These are phyloP conservation scores for Toxotes chatareus DNA, from an alignment of 2,113 vertebrate genomes.

Conservation along the genomic window DNA sequence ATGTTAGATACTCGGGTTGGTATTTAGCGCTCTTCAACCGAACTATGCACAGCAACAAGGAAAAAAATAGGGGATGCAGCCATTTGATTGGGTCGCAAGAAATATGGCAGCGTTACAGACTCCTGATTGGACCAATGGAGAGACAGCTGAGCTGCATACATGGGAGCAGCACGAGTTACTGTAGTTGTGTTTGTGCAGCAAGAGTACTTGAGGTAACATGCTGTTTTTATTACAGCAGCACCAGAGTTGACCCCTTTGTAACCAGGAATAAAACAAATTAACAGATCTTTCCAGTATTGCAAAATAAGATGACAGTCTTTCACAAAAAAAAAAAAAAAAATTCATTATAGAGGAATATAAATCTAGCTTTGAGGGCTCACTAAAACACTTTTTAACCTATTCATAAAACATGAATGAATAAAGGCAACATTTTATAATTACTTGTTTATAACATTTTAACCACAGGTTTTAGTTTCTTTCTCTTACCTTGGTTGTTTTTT, in stretches of 20 bases:
- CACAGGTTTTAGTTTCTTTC: not conserved
- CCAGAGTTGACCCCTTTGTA: conserved; percentile 34
- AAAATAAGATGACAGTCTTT: not conserved
- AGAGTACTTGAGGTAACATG: conserved; percentile 58
- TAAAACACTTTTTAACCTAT: not conserved
- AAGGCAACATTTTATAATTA: not conserved
- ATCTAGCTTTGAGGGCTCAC: not conserved
- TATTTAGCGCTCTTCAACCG: conserved; percentile 85
- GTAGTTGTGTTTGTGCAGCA: conserved; percentile 59
- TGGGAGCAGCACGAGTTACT: conserved; percentile 27
- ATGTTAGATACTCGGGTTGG: conserved; percentile 81
- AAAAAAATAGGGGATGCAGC: conserved; percentile 48
- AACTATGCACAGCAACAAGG: conserved; percentile 81
- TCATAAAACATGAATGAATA: not conserved
- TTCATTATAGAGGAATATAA: not conserved
- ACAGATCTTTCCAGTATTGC: no score
- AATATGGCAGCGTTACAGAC: conserved; percentile 6
- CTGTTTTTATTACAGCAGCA: conserved; percentile 47
- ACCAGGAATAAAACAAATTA: not conserved
- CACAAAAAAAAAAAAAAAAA: not conserved
- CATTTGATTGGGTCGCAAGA: conserved; percentile 68
- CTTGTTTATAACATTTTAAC: not conserved
- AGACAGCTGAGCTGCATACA: conserved; percentile 19
- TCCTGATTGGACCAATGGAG: conserved; percentile 66
- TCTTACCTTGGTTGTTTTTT: not conserved